Evolutionary conservation across 2,888 invertebrate species (phyloP), one percentile per base, ranked within the genome.

Genomic region (Notocelia uddmanniana): DNA sequence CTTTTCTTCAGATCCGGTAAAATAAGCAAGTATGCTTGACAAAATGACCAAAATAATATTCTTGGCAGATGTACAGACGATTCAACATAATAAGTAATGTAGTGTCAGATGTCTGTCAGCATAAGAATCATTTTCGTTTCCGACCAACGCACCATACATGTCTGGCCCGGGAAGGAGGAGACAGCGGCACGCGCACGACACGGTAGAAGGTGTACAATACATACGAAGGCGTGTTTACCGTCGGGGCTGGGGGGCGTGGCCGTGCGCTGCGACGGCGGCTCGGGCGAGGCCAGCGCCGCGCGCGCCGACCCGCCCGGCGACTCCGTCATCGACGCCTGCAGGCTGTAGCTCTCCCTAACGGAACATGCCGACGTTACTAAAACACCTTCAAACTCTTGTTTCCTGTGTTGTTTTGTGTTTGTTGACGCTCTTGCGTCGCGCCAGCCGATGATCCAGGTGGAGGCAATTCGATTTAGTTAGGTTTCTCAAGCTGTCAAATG

Each of bases 221-320:
- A 92, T 93, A 92, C 92, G 88, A 91, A 90, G 88, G 84, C 84
- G 77, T 80, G 87, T 84, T 92, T 93, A 94, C 94, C 94, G 87
- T 94, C 92, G 90, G 94, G 93, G 88, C 93, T 93, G 76, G 87
- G 91, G 82, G 80, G 70, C 71, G 80, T 34, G 87, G 83, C 76
- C 0, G 93, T 90, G 58, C 87, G 84, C 63, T 78, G 83, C 75
- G 94, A 94, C 76, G 94, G 95, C 48, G 94, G 82, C 84, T 95
- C 95, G 3, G 95, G 96, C 0, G 96, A 96, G 8, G 96, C 96
- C 34, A 96, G 87, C 9, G 96, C 95, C 19, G 94, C 96, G 71
- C 94, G 92, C 48, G 83, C 82, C 69, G 88, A 86, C 58, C 85
- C 88, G 81, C 93, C 87, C 68, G 93, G 90, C n/a, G 94, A 94